Evolutionary conservation across 2,113 vertebrate genomes (phyloP), one percentile per base, ranked within the genome.

Genomic region (Ursus arctos): DNA sequence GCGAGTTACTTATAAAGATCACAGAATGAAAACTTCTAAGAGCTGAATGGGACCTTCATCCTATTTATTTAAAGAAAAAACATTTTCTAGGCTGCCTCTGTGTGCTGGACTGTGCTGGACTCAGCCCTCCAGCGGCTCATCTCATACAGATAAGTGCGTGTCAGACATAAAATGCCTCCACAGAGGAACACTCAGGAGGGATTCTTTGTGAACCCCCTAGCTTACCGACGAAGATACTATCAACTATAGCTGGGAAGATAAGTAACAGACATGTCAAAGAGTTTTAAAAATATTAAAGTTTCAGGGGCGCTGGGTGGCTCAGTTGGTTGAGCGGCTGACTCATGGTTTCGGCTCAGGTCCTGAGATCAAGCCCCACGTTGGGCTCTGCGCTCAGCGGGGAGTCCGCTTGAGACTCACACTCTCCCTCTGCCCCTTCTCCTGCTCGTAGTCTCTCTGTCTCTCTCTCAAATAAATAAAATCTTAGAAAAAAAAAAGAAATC

Each of bases 1-100:
- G 19, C 12, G 94, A 97, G 40, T 90, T 85, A 77, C 53, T 88
- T 67, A 91, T 22, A 72, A 84, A 95, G 28, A 91, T 24, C 59
- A 91, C 10, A 55, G 43, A 63, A 91, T 71, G 16, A 55, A 81
- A 81, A 86, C n/a, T 90, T n/a, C 3, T 33, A 65, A 86, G 43
- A 77, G 47, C 59, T 89, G 53, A 95, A 71, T 86, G 9, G 57
- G 26, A 67, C 51, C 1, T 28, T 85, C 22, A 51, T 26, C 19
- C n/a, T 81, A 77, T 24, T 31, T 71, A 77, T 40, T 83, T 76
- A 87, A 88, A 84, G 28, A 16, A 43, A 82, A 61, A 43, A 36
- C 36, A 31, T 18, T 74, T 53, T 15, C 49, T 91, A 55, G 67
- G 51, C 51, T 82, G 40, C 71, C 57, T 76, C 31, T 49, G 11